phyloP scores from a whole-genome alignment of 2,888 invertebrate species.

The Drosophila conformis region DNA sequence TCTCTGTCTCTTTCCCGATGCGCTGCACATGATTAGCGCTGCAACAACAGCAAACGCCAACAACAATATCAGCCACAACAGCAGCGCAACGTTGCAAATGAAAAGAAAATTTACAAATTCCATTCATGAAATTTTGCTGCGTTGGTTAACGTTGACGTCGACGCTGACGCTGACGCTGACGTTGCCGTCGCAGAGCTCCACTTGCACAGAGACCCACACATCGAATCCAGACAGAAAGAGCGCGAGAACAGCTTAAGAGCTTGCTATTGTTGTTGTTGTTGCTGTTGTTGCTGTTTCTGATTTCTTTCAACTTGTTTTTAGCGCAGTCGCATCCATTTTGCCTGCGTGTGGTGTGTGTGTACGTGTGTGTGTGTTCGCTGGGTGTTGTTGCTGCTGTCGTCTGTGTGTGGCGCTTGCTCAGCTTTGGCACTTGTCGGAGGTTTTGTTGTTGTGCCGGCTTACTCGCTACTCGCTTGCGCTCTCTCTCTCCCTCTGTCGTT shows the following conservation, averaged over 20 bases:
- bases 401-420: conserved; percentile 74
- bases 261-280: conserved; percentile 8
- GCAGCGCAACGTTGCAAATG: conserved; percentile 66
- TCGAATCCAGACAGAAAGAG: conserved; percentile 33
- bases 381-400: conserved; percentile 24
- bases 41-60: conserved; percentile 39
- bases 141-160: conserved; percentile 52
- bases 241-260: conserved; percentile 34
- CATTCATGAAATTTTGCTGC: conserved; percentile 83
- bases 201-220: conserved; percentile 48
- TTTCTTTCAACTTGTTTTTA: conserved; percentile 37
- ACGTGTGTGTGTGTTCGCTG: conserved; percentile 37
- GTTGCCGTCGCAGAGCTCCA: conserved; percentile 42
- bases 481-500: conserved; percentile 4
- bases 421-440: conserved; percentile 72
- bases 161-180: conserved; percentile 3
- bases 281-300: conserved; percentile 11
- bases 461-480: conserved; percentile 26
- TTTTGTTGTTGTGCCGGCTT: conserved; percentile 68
- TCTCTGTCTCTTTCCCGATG: conserved; percentile 36
- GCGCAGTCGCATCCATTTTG: conserved; percentile 40
- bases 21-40: conserved; percentile 74
- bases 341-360: conserved; percentile 11
- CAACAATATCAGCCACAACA: conserved; percentile 34
- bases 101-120: conserved; percentile 84